Conservation (phyloP, 1,140 invertebrate species). For the Drosophila guanche region DNA sequence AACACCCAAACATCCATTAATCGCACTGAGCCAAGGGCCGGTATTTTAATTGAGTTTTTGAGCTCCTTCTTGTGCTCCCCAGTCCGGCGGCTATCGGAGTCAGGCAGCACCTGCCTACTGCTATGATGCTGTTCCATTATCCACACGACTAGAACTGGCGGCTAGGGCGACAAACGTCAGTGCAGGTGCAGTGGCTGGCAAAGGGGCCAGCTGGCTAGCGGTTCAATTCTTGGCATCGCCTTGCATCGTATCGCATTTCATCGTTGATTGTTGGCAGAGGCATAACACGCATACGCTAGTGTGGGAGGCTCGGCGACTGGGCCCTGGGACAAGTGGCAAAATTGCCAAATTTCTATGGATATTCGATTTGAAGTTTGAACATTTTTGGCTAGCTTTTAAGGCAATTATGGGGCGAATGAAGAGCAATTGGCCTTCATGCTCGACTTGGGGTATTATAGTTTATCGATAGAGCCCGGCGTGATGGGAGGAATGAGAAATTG, state of each 20-base stretch:
- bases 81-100: constrained; percentile 8
- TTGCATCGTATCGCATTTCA: constrained; percentile 1
- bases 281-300: constrained; percentile 47
- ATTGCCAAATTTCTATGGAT: constrained; percentile 27
- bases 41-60: constrained; percentile 71
- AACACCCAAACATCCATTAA: constrained; percentile 11
- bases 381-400: background rate
- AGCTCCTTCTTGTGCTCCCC: constrained; percentile 20
- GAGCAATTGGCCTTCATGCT: no score
- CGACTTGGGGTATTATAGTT: no score
- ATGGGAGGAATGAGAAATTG: no score
- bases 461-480: no score
- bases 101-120: constrained; percentile 1
- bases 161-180: constrained; percentile 14
- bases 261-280: constrained; percentile 30
- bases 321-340: constrained; percentile 1
- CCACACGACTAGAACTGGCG: constrained; percentile 13
- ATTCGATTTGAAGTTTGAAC: constrained; percentile 3
- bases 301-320: constrained; percentile 4
- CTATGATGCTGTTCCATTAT: constrained; percentile 27
- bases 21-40: constrained; percentile 8
- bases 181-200: constrained; percentile 17
- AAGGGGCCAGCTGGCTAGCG: constrained; percentile 21
- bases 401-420: no score
- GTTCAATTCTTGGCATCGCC: constrained; percentile 49